Conservation (phyloP, 2,888 invertebrate genomes). For the Limnephilus auricula region DNA sequence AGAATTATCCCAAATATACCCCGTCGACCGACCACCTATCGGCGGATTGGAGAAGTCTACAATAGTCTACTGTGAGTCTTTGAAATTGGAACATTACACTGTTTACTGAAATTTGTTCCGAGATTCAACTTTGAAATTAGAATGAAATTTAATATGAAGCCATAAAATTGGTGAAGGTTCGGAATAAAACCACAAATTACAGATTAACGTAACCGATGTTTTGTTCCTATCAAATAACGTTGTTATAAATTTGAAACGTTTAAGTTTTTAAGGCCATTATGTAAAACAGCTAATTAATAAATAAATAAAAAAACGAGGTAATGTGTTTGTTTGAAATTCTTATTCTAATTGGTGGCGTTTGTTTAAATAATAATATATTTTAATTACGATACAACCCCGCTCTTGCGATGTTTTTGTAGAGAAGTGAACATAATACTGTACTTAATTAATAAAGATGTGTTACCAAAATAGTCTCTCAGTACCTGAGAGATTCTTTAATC, state of each 20-base stretch:
- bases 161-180: neutral
- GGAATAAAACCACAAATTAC: neutral
- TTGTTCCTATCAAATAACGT: neutral
- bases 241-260: neutral
- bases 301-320: neutral
- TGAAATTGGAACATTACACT: neutral
- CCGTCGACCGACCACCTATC: conserved; percentile 22
- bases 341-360: too few relatives aligned
- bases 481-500: too few relatives aligned
- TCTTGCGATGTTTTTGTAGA: too few relatives aligned
- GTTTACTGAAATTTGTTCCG: neutral
- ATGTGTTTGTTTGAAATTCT: neutral
- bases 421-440: too few relatives aligned
- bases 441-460: too few relatives aligned
- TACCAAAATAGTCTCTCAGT: too few relatives aligned
- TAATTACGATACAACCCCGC: too few relatives aligned
- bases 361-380: too few relatives aligned
- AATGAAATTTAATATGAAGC: neutral
- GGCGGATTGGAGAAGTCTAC: conserved; percentile 28
- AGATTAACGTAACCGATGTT: neutral
- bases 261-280: neutral
- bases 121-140: neutral
- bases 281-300: neutral
- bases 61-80: neutral
- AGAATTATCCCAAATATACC: neutral